Percentiles rank a stretch among this genome's conserved stretches.
Conservation (phyloP, 2,797 vertebrate species). For the Rhinatrema bivittatum region DNA sequence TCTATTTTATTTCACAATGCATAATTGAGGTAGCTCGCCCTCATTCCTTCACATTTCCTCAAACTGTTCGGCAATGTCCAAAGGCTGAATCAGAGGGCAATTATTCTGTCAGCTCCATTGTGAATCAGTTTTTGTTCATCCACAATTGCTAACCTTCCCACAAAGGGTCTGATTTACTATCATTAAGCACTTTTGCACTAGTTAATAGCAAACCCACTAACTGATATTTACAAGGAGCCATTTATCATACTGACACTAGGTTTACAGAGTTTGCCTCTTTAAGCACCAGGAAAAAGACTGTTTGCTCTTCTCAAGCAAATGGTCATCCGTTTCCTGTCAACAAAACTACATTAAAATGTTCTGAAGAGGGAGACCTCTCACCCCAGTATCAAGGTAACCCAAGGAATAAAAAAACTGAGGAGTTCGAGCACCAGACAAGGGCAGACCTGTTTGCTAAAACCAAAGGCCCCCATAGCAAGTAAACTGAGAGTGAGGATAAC, state of each 20-base stretch:
- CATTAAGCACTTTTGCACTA: not conserved
- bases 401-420: no score
- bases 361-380: no score
- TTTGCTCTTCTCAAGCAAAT: not conserved
- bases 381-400: no score
- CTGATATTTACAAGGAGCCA: not conserved
- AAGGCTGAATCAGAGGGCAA: not conserved
- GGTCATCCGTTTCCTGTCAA: not conserved
- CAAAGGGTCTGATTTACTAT: conserved; percentile 3
- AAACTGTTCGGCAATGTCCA: not conserved
- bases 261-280: not conserved
- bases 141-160: not conserved
- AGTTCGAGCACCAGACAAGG: no score
- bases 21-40: not conserved
- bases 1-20: not conserved
- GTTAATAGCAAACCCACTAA: not conserved
- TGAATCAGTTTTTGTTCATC: not conserved
- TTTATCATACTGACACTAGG: not conserved
- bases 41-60: not conserved
- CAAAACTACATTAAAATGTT: not conserved
- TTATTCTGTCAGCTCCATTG: not conserved
- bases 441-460: no score
- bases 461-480: no score
- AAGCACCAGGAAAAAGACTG: not conserved
- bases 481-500: no score